Percentiles rank a stretch among this genome's conserved stretches.
These are phyloP conservation scores for Myopa tessellatipennis DNA, from an alignment of 2,888 invertebrate species.

Conservation along the genomic window DNA sequence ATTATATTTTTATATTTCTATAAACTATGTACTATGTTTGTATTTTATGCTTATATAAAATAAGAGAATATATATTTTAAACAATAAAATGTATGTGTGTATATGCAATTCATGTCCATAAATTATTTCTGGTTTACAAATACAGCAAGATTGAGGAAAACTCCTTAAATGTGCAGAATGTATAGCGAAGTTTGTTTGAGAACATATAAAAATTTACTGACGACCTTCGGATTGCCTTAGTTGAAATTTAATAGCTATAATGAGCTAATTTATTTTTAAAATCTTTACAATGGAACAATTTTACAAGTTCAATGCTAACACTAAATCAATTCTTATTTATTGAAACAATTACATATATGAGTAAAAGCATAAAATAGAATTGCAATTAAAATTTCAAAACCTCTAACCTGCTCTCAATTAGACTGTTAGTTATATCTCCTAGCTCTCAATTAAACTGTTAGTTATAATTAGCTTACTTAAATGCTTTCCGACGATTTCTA, in stretches of 20 bases:
- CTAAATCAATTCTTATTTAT: no score
- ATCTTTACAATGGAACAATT: neutral
- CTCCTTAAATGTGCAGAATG: constrained; percentile 1
- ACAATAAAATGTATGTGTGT: neutral
- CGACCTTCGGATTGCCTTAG: constrained; percentile 9
- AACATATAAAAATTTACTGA: neutral
- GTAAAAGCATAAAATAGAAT: no score
- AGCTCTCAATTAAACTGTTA: no score
- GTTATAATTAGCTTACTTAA: no score
- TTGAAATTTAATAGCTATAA: constrained; percentile 1
- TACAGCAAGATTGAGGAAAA: neutral
- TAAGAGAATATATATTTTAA: neutral
- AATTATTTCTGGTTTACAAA: neutral
- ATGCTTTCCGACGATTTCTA: no score
- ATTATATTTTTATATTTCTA: neutral
- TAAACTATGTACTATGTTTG: neutral
- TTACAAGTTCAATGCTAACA: neutral
- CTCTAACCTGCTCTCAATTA: no score
- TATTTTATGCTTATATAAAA: neutral
- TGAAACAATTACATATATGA: no score
- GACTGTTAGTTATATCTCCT: no score
- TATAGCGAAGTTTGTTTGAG: neutral
- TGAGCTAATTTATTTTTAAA: constrained; percentile 9
- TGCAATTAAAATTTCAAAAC: no score
- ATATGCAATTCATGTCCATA: no score